Evolutionary conservation across 2,888 invertebrate genomes (phyloP).

Genomic region (Alviniconcha strummeri): DNA sequence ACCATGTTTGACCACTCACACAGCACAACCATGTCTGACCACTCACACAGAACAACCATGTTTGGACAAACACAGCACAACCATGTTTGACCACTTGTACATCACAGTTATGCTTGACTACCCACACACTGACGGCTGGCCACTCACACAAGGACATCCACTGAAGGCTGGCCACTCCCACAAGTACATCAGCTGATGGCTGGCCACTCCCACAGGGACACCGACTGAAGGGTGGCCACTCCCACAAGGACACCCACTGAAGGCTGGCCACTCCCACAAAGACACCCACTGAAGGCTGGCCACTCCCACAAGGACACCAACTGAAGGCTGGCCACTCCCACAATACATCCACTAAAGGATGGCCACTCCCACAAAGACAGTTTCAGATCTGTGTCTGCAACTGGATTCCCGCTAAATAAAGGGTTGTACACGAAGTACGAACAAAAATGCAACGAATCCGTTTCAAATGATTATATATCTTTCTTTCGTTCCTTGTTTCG

Average conservation of each 20-base stretch:
- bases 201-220: neutral
- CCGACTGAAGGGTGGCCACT: too few species aligned
- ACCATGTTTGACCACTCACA: too few species aligned
- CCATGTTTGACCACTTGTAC: neutral
- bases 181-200: neutral
- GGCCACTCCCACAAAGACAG: neutral
- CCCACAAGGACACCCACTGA: neutral
- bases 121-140: neutral
- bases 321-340: too few species aligned
- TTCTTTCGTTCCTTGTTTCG: neutral
- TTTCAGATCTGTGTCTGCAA: too few species aligned
- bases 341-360: neutral
- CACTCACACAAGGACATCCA: neutral
- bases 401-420: too few species aligned
- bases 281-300: neutral
- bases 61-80: neutral
- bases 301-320: conserved; percentile 5
- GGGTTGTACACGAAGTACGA: too few species aligned
- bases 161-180: neutral
- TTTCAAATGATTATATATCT: too few species aligned
- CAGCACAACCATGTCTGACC: too few species aligned
- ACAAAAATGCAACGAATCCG: too few species aligned
- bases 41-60: too few species aligned
- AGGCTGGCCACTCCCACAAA: neutral
- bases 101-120: neutral